phyloP scores from a whole-genome alignment of 2,113 vertebrate species.

The Rynchops niger region DNA sequence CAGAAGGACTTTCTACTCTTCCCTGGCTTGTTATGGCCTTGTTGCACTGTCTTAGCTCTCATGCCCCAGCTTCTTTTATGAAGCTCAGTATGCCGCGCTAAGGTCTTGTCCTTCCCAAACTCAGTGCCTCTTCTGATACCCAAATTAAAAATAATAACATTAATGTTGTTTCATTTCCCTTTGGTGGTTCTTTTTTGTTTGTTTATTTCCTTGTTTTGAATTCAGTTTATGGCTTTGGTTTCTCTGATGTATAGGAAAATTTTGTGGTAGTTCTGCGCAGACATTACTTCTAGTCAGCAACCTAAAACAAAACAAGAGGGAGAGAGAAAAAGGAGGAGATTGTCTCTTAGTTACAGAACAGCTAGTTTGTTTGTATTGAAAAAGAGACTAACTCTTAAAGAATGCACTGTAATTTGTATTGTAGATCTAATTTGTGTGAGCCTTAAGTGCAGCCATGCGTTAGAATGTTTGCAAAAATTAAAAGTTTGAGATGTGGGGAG shows the following conservation, averaged over 20 bases:
- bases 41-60: background rate
- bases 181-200: background rate
- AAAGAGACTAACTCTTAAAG: background rate
- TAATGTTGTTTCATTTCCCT: slow-evolving; percentile 3
- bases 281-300: background rate
- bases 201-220: slow-evolving; percentile 11
- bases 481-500: slow-evolving; percentile 19
- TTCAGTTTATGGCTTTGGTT: slow-evolving; percentile 17
- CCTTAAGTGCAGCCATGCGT: background rate
- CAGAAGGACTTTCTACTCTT: background rate
- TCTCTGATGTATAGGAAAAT: slow-evolving; percentile 38
- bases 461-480: slow-evolving; percentile 41
- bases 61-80: background rate
- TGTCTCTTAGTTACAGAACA: slow-evolving; percentile 39
- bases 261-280: background rate
- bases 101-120: background rate
- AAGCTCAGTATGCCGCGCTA: background rate
- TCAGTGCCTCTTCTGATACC: background rate
- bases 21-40: background rate
- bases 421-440: background rate
- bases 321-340: background rate
- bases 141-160: background rate
- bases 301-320: background rate
- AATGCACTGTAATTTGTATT: slow-evolving; percentile 17
- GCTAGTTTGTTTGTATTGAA: background rate